Evolutionary conservation across 2,888 invertebrate genomes (phyloP).

Genomic region (Polydesmus complanatus): DNA sequence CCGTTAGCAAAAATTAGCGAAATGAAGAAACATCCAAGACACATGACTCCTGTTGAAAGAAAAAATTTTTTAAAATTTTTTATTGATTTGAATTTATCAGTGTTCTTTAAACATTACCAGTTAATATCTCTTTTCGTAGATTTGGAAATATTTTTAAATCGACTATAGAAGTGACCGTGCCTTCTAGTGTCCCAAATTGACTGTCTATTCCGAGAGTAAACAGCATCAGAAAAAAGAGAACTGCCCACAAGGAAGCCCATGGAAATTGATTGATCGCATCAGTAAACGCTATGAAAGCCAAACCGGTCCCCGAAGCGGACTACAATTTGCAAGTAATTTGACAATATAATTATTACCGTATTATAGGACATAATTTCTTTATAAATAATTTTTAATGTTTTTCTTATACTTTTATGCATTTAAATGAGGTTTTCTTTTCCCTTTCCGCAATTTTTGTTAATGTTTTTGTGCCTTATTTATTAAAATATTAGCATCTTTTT

Average conservation of each 20-base stretch:
- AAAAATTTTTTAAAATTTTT: constrained; percentile 3
- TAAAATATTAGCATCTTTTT: too few species aligned
- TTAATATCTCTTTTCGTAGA: constrained; percentile 72
- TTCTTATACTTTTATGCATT: neutral
- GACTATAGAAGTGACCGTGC: constrained; percentile 86
- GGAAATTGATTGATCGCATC: constrained; percentile 97
- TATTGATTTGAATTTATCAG: too few species aligned
- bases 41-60: constrained; percentile 43
- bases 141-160: constrained; percentile 90
- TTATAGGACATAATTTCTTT: neutral
- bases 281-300: constrained; percentile 94
- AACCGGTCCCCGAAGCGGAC: constrained; percentile 91
- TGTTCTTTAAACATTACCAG: too few species aligned
- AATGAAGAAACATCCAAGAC: constrained; percentile 62
- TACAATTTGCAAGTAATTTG: constrained; percentile 34
- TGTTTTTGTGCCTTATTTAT: too few species aligned
- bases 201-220: constrained; percentile 93
- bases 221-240: constrained; percentile 91
- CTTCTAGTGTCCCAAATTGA: constrained; percentile 89
- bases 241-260: constrained; percentile 88
- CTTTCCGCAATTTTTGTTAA: too few species aligned
- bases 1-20: constrained; percentile 87
- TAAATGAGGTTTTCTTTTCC: too few species aligned
- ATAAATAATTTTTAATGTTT: neutral
- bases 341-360: neutral